Conservation (phyloP, 2,113 vertebrate species). For the Harpagus bidentatus region DNA sequence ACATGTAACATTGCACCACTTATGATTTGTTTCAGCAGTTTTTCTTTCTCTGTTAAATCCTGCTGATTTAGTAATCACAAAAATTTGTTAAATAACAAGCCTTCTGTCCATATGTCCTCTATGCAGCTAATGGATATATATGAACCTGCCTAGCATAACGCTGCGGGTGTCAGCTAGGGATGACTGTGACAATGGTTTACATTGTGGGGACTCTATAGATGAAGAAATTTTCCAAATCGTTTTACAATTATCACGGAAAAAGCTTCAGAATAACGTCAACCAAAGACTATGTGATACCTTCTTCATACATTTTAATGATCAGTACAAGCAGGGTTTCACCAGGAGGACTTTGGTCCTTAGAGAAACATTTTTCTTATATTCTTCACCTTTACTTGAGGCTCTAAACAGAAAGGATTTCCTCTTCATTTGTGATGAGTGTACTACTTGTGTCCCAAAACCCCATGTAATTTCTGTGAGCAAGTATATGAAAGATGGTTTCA, state of each 20-base stretch:
- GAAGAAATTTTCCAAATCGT: background rate
- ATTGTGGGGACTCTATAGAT: background rate
- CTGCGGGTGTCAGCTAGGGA: background rate
- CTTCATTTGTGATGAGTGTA: background rate
- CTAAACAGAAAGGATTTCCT: background rate
- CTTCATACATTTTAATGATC: background rate
- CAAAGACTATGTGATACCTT: background rate
- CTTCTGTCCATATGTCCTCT: background rate
- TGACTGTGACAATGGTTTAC: background rate
- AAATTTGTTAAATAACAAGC: background rate
- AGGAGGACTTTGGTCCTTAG: background rate
- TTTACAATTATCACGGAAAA: background rate
- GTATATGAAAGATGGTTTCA: background rate
- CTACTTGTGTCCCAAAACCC: background rate
- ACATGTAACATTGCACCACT: background rate
- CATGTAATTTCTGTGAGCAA: background rate
- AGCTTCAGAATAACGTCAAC: background rate
- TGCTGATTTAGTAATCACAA: background rate
- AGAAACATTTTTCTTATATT: background rate
- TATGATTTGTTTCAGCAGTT: background rate
- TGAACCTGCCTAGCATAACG: background rate
- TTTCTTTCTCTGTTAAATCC: background rate
- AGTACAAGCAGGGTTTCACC: background rate
- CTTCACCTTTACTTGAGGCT: background rate
- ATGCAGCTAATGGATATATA: background rate